Conservation (phyloP, 1,140 invertebrate species). For the honey bee (Apis mellifera) region Amel_HAv3.1 CM009943.2:8096001-8096500, state of each 20-base stretch:
- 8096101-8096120: conserved; percentile 56
- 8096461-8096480: not conserved
- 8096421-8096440: not conserved
- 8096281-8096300: not conserved
- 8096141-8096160: conserved; percentile 41
- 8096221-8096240: conserved; percentile 12
- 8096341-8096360: not conserved
- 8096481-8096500: not conserved
- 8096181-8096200: not conserved
- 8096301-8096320: too few species aligned
- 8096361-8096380: not conserved
- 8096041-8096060: conserved; percentile 50
- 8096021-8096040: conserved; percentile 49
- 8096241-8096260: not conserved
- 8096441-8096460: not conserved
- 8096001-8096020: conserved; percentile 44
- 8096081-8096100: conserved; percentile 60
- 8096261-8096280: too few species aligned
- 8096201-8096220: not conserved
- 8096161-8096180: conserved; percentile 27
- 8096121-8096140: conserved; percentile 21
- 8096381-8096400: too few species aligned
- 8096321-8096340: not conserved
- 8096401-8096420: not conserved
- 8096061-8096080: conserved; percentile 60